Base-by-base conservation (phyloP, 2,888 invertebrate genomes). In the Aphidoletes aphidimyza region DNA sequence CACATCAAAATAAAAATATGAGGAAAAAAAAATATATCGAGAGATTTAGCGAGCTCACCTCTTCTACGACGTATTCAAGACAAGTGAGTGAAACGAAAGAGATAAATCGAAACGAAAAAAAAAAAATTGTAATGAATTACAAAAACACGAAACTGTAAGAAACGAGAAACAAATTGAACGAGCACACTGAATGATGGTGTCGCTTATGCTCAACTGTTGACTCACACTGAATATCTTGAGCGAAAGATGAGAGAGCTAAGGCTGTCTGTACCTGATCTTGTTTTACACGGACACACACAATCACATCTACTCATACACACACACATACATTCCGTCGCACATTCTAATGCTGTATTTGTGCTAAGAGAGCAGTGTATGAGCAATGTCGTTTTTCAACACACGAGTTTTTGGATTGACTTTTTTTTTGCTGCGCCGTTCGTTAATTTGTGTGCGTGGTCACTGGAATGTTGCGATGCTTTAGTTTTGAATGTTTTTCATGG, bases 231-330 rank as follows among this genome's bases (percentile, higher is more conserved):
- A 69, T 69, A 69, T 69, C 69, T 69, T 69, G 34, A 3, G 30
- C 30, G 17, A 34, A 69, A 30, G 54, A 30, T 3, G 30, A 30
- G 30, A 69, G 34, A 14, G 69, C n/a, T 69, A 30, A 69, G 69
- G 69, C 30, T 69, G 14, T 69, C 26, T 69, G 34, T 69, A 69
- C 69, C 69, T 69, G 69, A 69, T 69, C 69, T 30, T 69, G 34
- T 69, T 69, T 69, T 69, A 69, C 69, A 30, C 69, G 22, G 54
- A 69, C 69, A 69, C 69, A 69, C 42, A 9, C 42, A 42, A 42
- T 17, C 14, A 69, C 54, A 54, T 54, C 22, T 14, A 30, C 34
- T 2, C 3, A 14, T 14, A 69, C 34, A 14, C 69, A 69, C 5
- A 69, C 26, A 26, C 22, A 26, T 8, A 54, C 26, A 54, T 5